A percentile compares a stretch with the other conserved stretches of the same genome.
phyloP scores from a whole-genome alignment of 2,797 vertebrate species.

The Spinus olivaceus region DNA sequence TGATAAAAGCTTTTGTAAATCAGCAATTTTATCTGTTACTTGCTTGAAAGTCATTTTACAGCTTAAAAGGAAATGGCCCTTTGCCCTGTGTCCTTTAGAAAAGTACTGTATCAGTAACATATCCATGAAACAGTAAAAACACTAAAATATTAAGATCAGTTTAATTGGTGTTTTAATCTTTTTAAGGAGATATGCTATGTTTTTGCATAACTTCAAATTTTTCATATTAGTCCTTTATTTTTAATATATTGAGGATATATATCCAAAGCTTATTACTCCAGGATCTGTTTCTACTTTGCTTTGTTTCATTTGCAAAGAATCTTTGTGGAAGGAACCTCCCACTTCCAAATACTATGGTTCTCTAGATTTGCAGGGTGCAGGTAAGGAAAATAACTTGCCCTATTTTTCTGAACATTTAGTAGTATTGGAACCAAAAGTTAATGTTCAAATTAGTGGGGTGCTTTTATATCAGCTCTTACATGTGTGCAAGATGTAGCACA shows the following conservation, averaged over 20 bases:
- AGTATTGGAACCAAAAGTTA: neutral
- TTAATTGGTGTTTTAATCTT: neutral
- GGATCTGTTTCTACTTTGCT: neutral
- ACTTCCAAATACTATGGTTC: neutral
- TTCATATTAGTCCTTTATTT: neutral
- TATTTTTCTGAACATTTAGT: neutral
- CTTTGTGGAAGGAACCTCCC: neutral
- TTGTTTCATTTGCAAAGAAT: neutral
- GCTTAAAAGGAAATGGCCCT: conserved; percentile 42
- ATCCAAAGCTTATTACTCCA: neutral
- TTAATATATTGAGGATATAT: neutral
- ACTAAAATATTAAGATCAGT: neutral
- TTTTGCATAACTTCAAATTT: neutral
- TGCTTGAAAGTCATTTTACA: conserved; percentile 61
- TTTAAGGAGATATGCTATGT: neutral
- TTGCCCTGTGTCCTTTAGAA: conserved; percentile 33
- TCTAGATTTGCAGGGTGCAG: neutral
- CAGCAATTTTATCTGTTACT: conserved; percentile 67
- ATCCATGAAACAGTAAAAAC: neutral
- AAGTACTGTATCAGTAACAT: neutral
- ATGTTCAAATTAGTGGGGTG: neutral
- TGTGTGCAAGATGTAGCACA: neutral
- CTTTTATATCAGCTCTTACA: neutral
- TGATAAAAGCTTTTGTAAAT: conserved; percentile 72
- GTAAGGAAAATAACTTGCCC: neutral